These are phyloP conservation scores for Drosophila tropicalis DNA, from an alignment of 1,140 invertebrate genomes.

Conservation along the genomic window DNA sequence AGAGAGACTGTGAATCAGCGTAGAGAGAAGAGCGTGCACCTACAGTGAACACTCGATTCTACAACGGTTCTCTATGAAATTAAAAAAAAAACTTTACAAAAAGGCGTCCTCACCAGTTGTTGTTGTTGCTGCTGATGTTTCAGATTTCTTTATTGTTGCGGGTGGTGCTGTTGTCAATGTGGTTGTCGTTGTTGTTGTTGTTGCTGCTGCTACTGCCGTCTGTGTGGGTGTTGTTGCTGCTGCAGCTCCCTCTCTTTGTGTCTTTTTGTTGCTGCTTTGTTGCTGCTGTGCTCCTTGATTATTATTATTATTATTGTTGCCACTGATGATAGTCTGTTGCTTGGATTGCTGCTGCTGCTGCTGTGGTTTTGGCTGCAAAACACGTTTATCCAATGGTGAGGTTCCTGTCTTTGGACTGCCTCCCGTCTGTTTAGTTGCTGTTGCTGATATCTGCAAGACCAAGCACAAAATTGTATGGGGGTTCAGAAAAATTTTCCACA, in stretches of 20 bases:
- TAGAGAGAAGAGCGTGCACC: slow-evolving; percentile 2
- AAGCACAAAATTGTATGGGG: not conserved
- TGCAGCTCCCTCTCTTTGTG: slow-evolving; percentile 39
- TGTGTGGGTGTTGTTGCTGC: slow-evolving; percentile 47
- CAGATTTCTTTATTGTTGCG: slow-evolving; percentile 39
- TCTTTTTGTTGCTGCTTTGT: slow-evolving; percentile 40
- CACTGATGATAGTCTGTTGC: slow-evolving; percentile 57
- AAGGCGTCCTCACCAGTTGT: slow-evolving; percentile 55
- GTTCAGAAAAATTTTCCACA: not conserved
- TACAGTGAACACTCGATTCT: not conserved
- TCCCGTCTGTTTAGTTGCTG: slow-evolving; percentile 73
- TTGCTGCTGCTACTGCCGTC: slow-evolving; percentile 27
- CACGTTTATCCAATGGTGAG: slow-evolving; percentile 83
- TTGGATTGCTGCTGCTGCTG: slow-evolving; percentile 63
- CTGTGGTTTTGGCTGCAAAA: slow-evolving; percentile 83
- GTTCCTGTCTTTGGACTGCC: slow-evolving; percentile 74
- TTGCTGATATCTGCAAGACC: slow-evolving; percentile 65
- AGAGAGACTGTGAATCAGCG: slow-evolving; percentile 13
- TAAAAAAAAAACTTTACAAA: too few relatives aligned
- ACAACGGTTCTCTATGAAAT: too few relatives aligned
- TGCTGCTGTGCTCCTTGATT: slow-evolving; percentile 55
- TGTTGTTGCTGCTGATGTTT: slow-evolving; percentile 37
- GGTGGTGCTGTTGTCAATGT: slow-evolving; percentile 15
- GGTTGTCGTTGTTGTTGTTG: slow-evolving; percentile 19
- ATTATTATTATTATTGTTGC: slow-evolving; percentile 47